phyloP scores from a whole-genome alignment of 2,888 invertebrate species.

The Drepanosiphum platanoidis region DNA sequence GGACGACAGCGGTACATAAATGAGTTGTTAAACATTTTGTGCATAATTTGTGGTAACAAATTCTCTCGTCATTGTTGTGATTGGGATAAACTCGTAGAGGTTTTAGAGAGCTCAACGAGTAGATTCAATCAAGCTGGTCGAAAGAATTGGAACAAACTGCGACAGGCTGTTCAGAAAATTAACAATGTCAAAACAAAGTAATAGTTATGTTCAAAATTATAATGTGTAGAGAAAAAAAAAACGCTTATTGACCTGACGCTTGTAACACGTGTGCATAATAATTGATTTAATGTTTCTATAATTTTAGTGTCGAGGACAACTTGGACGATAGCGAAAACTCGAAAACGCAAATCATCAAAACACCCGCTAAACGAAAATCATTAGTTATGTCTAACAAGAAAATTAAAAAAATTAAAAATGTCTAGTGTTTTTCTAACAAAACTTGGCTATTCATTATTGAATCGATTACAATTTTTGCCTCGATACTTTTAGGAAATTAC shows the following conservation, averaged over 20 bases:
- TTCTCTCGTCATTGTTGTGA: constrained; percentile 49
- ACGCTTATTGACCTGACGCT: background rate
- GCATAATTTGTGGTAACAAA: constrained; percentile 44
- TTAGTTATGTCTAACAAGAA: constrained; percentile 48
- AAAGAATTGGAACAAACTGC: constrained; percentile 44
- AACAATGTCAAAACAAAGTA: constrained; percentile 26
- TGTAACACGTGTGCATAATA: background rate
- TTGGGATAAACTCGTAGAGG: constrained; percentile 24
- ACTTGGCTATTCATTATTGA: background rate
- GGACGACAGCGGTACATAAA: constrained; percentile 55
- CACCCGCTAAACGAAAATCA: constrained; percentile 53
- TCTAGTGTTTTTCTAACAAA: background rate
- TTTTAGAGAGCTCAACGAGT: constrained; percentile 29
- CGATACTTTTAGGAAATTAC: background rate
- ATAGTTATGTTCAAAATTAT: too few relatives aligned
- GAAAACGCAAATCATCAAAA: constrained; percentile 24
- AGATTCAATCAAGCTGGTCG: constrained; percentile 52
- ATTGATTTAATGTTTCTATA: background rate
- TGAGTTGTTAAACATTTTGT: constrained; percentile 46
- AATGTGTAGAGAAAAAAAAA: too few relatives aligned
- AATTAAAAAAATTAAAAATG: constrained; percentile 61
- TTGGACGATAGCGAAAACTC: background rate
- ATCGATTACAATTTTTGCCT: background rate
- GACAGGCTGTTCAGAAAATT: constrained; percentile 36
- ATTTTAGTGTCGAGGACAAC: constrained; percentile 25